Evolutionary conservation across 2,113 vertebrate species (phyloP).

Genomic region (Saccopteryx bilineata): DNA sequence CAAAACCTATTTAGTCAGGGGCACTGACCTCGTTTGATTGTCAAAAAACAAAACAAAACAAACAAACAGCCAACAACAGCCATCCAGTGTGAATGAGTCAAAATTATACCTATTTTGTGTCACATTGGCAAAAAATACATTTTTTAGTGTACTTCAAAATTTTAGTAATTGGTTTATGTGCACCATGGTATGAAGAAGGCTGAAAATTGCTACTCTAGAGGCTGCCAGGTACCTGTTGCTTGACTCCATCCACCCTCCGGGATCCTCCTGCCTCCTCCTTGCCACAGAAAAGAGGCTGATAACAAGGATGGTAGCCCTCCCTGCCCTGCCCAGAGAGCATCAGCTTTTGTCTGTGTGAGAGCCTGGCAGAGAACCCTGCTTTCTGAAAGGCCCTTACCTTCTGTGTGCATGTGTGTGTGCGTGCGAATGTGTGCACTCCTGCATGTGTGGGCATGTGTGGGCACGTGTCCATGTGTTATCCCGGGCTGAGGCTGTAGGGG

Average conservation of each 20-base stretch:
- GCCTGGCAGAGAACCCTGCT: not conserved
- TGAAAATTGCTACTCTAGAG: not conserved
- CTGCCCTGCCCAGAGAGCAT: not conserved
- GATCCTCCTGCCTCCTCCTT: not conserved
- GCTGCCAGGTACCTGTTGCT: not conserved
- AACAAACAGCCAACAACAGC: no score
- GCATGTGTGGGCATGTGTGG: not conserved
- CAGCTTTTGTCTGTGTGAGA: not conserved
- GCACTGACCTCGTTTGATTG: no score
- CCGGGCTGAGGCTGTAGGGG: not conserved
- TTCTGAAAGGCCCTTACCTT: not conserved
- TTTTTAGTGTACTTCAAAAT: no score
- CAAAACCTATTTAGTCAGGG: no score
- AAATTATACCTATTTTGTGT: no score
- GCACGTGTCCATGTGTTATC: not conserved
- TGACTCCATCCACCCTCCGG: no score
- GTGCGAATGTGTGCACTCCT: no score
- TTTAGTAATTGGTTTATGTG: no score
- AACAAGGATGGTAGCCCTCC: not conserved
- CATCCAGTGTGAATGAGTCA: no score
- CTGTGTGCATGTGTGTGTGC: accelerated
- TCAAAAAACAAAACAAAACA: no score
- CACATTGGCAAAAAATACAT: no score
- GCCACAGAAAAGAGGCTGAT: not conserved
- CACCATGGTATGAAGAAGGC: no score